Evolutionary conservation across 2,888 invertebrate species (phyloP).

Genomic region (Melanotus villosus): DNA sequence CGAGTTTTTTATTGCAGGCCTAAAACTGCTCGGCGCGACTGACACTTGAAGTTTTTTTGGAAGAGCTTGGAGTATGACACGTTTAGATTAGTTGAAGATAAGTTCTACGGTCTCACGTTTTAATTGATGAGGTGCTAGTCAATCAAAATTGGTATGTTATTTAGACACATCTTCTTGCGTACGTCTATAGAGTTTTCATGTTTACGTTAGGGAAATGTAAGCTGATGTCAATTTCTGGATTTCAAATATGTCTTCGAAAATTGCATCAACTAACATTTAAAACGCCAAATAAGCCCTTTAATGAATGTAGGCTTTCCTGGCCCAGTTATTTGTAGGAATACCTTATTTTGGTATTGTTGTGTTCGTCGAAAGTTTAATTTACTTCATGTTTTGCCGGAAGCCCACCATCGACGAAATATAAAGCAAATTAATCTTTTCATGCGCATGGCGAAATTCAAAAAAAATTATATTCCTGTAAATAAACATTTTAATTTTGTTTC

Average conservation of each 20-base stretch:
- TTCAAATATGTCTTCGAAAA: not conserved
- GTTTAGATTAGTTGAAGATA: conserved; percentile 69
- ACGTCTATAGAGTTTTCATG: not conserved
- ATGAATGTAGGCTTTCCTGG: too few species aligned
- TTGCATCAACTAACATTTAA: conserved; percentile 36
- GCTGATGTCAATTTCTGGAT: conserved; percentile 29
- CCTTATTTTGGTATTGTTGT: too few species aligned
- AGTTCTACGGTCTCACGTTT: conserved; percentile 68
- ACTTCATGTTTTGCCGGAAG: too few species aligned
- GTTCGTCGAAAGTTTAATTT: too few species aligned
- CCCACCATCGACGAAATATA: too few species aligned
- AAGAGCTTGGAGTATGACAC: conserved; percentile 68
- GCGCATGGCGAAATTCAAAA: too few species aligned
- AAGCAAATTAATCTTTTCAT: too few species aligned
- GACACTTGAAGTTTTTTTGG: conserved; percentile 70
- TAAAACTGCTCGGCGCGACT: conserved; percentile 68
- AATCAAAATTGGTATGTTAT: conserved; percentile 44
- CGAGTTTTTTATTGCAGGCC: conserved; percentile 67
- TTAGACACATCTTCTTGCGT: conserved; percentile 4
- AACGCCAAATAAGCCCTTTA: not conserved
- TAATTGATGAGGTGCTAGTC: conserved; percentile 54
- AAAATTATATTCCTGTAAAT: too few species aligned
- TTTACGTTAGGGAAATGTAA: conserved; percentile 26
- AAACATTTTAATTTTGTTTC: not conserved
- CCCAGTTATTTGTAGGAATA: too few species aligned